A percentile compares a stretch with the other conserved stretches of the same genome.
phyloP scores from a whole-genome alignment of 2,113 vertebrate genomes.

The Ursus arctos region DNA sequence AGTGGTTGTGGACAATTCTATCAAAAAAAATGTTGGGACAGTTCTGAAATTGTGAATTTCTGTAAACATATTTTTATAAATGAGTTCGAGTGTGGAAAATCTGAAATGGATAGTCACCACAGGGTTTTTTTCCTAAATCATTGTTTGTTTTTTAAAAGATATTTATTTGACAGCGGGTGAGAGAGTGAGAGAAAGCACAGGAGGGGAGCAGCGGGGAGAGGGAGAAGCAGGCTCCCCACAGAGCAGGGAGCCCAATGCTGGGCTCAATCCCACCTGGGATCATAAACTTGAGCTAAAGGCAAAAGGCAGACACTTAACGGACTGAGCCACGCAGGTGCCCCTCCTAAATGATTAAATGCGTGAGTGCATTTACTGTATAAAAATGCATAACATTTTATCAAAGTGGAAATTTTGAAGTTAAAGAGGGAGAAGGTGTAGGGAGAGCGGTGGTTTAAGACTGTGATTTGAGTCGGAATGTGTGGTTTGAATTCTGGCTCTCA shows the following conservation, averaged over 20 bases:
- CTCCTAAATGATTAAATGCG: too few species aligned
- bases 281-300: neutral
- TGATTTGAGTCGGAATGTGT: neutral
- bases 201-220: too few species aligned
- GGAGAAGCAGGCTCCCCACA: neutral
- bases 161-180: too few species aligned
- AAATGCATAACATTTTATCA: neutral
- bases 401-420: slow-evolving; percentile 25
- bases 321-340: neutral
- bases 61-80: neutral
- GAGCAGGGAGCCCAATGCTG: neutral
- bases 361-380: neutral
- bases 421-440: neutral
- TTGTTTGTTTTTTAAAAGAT: neutral
- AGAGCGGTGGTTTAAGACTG: neutral
- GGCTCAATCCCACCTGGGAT: neutral
- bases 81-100: neutral
- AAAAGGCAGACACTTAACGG: neutral
- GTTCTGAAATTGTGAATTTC: neutral
- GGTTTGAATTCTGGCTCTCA: slow-evolving; percentile 1
- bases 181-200: too few species aligned
- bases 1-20: neutral
- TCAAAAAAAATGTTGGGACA: neutral
- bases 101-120: neutral
- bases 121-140: neutral